phyloP scores from a whole-genome alignment of 92 coral and sea anemone species.

The Galaxea fascicularis region DNA sequence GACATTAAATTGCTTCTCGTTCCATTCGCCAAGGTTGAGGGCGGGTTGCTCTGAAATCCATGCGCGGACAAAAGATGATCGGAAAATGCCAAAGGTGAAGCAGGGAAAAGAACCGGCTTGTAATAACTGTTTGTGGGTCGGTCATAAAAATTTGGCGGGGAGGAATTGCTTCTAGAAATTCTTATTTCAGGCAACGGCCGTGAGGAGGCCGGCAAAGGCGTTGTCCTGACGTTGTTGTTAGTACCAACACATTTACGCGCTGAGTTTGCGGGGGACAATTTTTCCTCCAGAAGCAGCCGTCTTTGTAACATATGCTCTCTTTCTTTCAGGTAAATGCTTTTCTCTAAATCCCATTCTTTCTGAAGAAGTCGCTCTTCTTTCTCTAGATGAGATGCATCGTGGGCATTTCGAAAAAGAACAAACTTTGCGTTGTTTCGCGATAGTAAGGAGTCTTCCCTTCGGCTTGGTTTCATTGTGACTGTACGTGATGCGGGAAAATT shows the following conservation, averaged over 20 bases:
- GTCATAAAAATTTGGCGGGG: background rate
- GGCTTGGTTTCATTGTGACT: constrained; percentile 12
- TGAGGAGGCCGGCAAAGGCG: background rate
- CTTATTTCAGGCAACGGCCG: background rate
- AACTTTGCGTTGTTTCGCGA: constrained; percentile 15
- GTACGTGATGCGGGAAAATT: background rate
- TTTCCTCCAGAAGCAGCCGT: background rate
- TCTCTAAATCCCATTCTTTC: background rate
- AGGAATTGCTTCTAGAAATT: background rate
- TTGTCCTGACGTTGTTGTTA: background rate
- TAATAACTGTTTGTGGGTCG: background rate
- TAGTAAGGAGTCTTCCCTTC: background rate
- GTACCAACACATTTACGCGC: background rate
- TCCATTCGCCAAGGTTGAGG: background rate
- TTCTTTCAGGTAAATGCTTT: constrained; percentile 17
- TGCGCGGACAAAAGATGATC: background rate
- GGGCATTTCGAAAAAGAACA: constrained; percentile 21
- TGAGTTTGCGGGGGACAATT: constrained; percentile 4
- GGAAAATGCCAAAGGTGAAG: background rate
- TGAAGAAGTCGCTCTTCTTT: constrained; percentile 7
- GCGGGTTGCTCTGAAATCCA: background rate
- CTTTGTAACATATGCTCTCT: constrained; percentile 26
- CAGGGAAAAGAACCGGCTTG: background rate
- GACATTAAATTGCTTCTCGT: background rate
- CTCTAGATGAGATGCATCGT: background rate